Conservation (phyloP, 2,888 invertebrate genomes). For the Xestia sexstrigata region DNA sequence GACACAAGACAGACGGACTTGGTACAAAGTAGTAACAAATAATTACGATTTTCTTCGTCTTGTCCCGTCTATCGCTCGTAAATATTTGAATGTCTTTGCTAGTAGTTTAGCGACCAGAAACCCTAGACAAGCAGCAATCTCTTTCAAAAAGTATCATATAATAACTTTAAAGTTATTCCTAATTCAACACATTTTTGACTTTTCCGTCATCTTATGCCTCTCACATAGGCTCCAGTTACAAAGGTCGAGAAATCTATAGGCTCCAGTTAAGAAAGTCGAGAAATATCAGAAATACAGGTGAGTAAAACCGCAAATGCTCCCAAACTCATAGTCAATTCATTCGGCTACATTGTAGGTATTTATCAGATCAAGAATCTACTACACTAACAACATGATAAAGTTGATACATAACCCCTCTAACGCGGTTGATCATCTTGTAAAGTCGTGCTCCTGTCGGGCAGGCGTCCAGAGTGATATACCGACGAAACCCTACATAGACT, state of each 20-base stretch:
- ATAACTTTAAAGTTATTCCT: neutral
- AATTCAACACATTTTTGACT: neutral
- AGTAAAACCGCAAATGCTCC: neutral
- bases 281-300: no score
- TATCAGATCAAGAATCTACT: conserved; percentile 33
- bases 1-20: no score
- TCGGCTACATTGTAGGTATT: conserved; percentile 13
- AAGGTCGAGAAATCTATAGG: no score
- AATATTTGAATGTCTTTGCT: no score
- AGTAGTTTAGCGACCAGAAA: neutral
- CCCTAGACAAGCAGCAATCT: neutral
- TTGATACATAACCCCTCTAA: conserved; percentile 19
- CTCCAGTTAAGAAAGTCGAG: neutral
- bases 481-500: neutral
- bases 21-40: no score
- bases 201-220: neutral
- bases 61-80: no score
- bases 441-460: conserved; percentile 53
- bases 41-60: neutral
- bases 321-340: conserved; percentile 20
- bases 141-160: no score
- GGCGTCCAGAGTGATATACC: conserved; percentile 35
- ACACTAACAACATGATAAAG: conserved; percentile 28
- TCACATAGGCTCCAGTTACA: no score
- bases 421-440: conserved; percentile 39